Base-by-base conservation (phyloP, 2,113 vertebrate genomes). In the Anoplopoma fimbria region DNA sequence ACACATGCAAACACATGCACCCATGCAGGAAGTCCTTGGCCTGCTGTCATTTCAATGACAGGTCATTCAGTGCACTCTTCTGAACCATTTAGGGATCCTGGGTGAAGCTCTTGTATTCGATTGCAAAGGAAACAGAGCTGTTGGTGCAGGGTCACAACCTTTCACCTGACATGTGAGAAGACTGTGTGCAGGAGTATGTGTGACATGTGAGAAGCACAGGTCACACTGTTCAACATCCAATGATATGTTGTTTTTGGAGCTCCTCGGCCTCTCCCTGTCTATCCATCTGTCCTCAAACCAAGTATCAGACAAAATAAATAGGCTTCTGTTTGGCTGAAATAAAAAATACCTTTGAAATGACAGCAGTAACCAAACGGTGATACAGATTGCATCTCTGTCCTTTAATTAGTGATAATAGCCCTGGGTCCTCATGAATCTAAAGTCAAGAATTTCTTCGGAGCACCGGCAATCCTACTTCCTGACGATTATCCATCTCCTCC, bases 81-180 rank as follows among this genome's bases (percentile, higher is more conserved):
- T 45, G 47, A 79, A 49, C 76, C 61, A 63, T 84, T 89, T 63
- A 31, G 63, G 63, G 55, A 76, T 75, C 21, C 51, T n/a, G 65
- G 69, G 61, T n/a, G 77, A 86, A 79, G 70, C 33, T 33, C 77
- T 79, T 64, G 0, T 77, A 79, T 88, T 90, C 40, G 0, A 69
- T 79, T 75, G 79, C 72, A 85, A 83, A 85, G 81, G 88, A 88
- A 93, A 87, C 72, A 84, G 85, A 92, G 91, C 71, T 83, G 87
- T 88, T 84, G 38, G 78, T 75, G 60, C 68, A 19, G 80, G 89
- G 88, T 92, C 87, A 62, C 61, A 15, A 89, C 88, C 88, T 91
- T 74, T 86, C 33, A 86, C 88, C 91, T 73, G 88, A 83, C 88
- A 92, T 82, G 67, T 55, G 88, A 93, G 88, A 89, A 57, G 86